These are phyloP conservation scores for Oncorhynchus gorbuscha DNA, from an alignment of 2,113 vertebrate genomes.

Conservation along the genomic window DNA sequence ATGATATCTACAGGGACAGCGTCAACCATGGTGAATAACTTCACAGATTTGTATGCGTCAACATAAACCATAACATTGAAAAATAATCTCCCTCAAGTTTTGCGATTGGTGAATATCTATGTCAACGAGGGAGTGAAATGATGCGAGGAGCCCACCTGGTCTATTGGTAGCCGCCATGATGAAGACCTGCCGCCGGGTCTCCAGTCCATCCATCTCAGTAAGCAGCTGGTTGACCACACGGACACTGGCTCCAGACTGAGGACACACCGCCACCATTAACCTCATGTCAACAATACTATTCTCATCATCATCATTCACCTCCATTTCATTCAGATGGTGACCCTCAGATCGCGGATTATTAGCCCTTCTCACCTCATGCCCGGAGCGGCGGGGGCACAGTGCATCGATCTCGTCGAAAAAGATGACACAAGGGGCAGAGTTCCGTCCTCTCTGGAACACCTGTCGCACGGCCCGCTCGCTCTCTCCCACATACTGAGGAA, in stretches of 20 bases:
- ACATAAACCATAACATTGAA: too few relatives aligned
- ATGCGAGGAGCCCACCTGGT: conserved; percentile 78
- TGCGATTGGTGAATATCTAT: not conserved
- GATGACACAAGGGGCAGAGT: conserved; percentile 94
- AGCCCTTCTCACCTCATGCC: conserved; percentile 77
- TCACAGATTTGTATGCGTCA: not conserved
- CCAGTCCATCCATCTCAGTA: conserved; percentile 96
- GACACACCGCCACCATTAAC: conserved; percentile 14
- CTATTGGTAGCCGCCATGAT: conserved; percentile 97
- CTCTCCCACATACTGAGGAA: conserved; percentile 89
- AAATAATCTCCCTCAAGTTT: too few relatives aligned
- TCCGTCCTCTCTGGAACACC: conserved; percentile 91
- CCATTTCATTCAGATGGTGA: not conserved
- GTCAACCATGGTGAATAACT: not conserved
- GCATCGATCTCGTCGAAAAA: conserved; percentile 98
- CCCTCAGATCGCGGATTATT: not conserved
- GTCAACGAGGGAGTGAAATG: not conserved
- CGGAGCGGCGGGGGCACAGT: conserved; percentile 93
- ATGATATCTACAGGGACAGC: conserved; percentile 83
- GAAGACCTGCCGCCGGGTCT: conserved; percentile 88
- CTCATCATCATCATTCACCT: not conserved
- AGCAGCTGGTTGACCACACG: conserved; percentile 96
- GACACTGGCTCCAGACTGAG: conserved; percentile 86
- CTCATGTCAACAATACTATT: not conserved
- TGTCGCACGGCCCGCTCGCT: conserved; percentile 93